Conservation (phyloP, 2,113 vertebrate genomes). For the Elephas maximus region DNA sequence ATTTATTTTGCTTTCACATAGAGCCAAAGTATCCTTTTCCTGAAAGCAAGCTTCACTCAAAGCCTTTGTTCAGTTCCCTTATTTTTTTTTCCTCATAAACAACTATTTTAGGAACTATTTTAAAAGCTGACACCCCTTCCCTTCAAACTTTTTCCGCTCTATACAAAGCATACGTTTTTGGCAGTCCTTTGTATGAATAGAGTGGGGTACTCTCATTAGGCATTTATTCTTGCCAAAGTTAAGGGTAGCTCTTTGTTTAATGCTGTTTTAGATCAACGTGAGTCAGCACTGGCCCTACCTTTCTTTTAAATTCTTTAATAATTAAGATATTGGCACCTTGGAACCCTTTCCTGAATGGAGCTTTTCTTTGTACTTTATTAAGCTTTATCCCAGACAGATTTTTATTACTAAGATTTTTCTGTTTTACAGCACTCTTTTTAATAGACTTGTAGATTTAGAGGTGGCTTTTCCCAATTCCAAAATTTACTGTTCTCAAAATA, state of each 20-base stretch:
- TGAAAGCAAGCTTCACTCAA: slow-evolving; percentile 59
- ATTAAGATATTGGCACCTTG: slow-evolving; percentile 52
- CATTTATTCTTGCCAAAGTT: slow-evolving; percentile 61
- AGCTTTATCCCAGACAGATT: slow-evolving; percentile 24
- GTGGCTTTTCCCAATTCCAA: slow-evolving; percentile 47
- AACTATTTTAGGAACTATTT: slow-evolving; percentile 77
- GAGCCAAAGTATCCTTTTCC: slow-evolving; percentile 68
- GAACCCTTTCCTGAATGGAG: slow-evolving; percentile 55
- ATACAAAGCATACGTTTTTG: slow-evolving; percentile 68
- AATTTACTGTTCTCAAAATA: slow-evolving; percentile 40
- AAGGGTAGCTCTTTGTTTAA: slow-evolving; percentile 70
- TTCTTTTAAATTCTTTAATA: slow-evolving; percentile 67
- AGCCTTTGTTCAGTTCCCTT: slow-evolving; percentile 71
- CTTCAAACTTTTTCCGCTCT: slow-evolving; percentile 51
- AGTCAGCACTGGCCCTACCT: slow-evolving; percentile 42
- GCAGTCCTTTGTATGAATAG: slow-evolving; percentile 54
- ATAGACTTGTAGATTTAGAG: slow-evolving; percentile 39
- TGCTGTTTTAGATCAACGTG: slow-evolving; percentile 51
- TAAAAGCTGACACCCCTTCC: slow-evolving; percentile 66
- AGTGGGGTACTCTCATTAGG: slow-evolving; percentile 52
- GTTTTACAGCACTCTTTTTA: slow-evolving; percentile 57
- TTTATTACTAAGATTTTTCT: slow-evolving; percentile 68
- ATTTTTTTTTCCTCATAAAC: slow-evolving; percentile 70
- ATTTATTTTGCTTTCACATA: slow-evolving; percentile 75
- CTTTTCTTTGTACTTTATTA: slow-evolving; percentile 60